Conservation (phyloP, 2,113 vertebrate genomes). For the Columba livia region DNA sequence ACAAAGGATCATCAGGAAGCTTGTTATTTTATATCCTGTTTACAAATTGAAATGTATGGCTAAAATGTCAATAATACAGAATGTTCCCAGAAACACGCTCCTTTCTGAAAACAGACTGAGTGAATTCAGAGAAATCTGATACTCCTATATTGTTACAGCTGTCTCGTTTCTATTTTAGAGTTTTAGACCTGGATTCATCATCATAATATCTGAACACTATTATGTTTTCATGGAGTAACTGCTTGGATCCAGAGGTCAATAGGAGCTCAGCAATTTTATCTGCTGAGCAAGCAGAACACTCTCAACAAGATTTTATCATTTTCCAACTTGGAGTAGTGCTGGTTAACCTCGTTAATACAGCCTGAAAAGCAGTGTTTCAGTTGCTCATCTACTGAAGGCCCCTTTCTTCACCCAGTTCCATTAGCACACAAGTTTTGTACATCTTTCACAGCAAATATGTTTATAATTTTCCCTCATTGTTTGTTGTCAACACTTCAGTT, state of each 20-base stretch:
- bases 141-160: not conserved
- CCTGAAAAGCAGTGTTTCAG: too few species aligned
- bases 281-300: not conserved
- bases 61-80: not conserved
- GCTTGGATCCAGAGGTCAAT: not conserved
- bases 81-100: not conserved
- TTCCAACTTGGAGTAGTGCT: not conserved
- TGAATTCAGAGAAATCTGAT: not conserved
- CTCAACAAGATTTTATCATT: not conserved
- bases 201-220: not conserved
- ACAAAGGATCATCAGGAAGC: conserved; percentile 34
- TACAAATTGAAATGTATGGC: not conserved
- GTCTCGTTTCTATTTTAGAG: not conserved
- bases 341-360: not conserved
- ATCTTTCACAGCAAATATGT: not conserved
- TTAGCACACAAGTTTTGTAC: not conserved
- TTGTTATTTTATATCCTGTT: conserved; percentile 17
- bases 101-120: not conserved
- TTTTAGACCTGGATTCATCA: not conserved
- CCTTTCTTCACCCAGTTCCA: not conserved
- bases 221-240: not conserved
- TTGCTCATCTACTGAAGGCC: not conserved
- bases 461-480: not conserved
- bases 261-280: not conserved
- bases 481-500: not conserved